Evolutionary conservation across 2,888 invertebrate species (phyloP), one percentile per base, ranked within the genome.

Genomic region (Onthophagus sagittarius): DNA sequence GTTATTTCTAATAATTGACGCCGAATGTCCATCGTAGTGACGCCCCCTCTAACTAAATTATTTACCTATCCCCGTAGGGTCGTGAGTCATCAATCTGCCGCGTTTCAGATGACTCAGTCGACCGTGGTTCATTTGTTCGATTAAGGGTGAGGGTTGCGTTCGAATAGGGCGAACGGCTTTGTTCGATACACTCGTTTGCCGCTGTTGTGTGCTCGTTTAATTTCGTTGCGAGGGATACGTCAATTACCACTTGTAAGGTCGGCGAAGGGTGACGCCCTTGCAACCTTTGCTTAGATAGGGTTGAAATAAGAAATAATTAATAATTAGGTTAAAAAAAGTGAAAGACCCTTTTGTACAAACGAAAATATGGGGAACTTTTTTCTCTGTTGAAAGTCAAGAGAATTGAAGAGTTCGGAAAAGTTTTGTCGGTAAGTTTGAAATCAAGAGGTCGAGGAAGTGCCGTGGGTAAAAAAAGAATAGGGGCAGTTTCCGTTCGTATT

Each of bases 1-100:
- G 11, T 53, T 53, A 53, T 53, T 53, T 53, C 39, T 2, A 53
- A 53, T 67, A 67, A 67, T 67, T 67, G 67, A 67, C 67, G 23
- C 32, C 67, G 31, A n/a, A 32, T 67, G 67, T 67, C 23, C 23
- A 5, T 67, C 67, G 31, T 23, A 31, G 67, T 32, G 23, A 67
- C 67, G 32, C 67, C 39, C 23, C 15, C 31, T 67, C 67, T 67
- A 67, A 67, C 67, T 31, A 67, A 67, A 67, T 67, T 31, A 67
- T 67, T 23, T 67, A 67, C 67, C n/a, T 67, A 67, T 67, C 23
- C n/a, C 67, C 67, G 67, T n/a, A 23, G 67, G 31, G 31, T 23
- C 23, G 67, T 67, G 67, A 67, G 67, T 67, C 67, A 67, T 67
- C 67, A 67, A 67, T 67, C 67, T 67, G 32, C 67, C 67, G 31